Percentiles rank a stretch among this genome's conserved stretches.
Evolutionary conservation across 2,888 invertebrate species (phyloP).

Genomic region (Brenthis ino): DNA sequence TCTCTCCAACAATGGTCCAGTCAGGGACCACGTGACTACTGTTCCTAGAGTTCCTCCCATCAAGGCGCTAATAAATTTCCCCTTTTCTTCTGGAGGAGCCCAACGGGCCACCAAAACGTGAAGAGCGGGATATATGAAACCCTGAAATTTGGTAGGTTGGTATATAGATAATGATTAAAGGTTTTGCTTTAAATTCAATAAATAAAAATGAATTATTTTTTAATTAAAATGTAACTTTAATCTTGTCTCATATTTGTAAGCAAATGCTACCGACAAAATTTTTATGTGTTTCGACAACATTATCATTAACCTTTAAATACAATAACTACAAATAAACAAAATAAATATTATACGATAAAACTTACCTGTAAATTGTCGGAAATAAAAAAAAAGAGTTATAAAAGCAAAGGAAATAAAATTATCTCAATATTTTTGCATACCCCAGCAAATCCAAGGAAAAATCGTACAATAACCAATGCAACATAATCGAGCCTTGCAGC

Average conservation of each 20-base stretch:
- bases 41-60: constrained; percentile 89
- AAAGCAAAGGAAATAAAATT: too few relatives aligned
- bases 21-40: constrained; percentile 86
- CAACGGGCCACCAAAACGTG: constrained; percentile 87
- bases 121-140: constrained; percentile 84
- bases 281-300: too few relatives aligned
- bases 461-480: constrained; percentile 81
- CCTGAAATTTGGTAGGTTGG: constrained; percentile 69
- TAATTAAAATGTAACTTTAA: background rate
- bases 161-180: background rate
- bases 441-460: constrained; percentile 84
- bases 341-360: too few relatives aligned
- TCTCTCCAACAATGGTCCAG: constrained; percentile 84
- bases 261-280: too few relatives aligned
- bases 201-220: background rate
- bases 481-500: constrained; percentile 82
- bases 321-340: too few relatives aligned
- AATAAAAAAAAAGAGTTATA: too few relatives aligned
- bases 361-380: too few relatives aligned
- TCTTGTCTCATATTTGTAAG: background rate
- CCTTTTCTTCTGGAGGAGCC: constrained; percentile 89
- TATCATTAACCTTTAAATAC: too few relatives aligned
- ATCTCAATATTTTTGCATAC: constrained; percentile 65
- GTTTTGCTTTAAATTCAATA: too few relatives aligned
- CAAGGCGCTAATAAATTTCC: constrained; percentile 87